These are phyloP conservation scores for Drosophila kambysellisi DNA, from an alignment of 2,888 invertebrate genomes.

Conservation along the genomic window DNA sequence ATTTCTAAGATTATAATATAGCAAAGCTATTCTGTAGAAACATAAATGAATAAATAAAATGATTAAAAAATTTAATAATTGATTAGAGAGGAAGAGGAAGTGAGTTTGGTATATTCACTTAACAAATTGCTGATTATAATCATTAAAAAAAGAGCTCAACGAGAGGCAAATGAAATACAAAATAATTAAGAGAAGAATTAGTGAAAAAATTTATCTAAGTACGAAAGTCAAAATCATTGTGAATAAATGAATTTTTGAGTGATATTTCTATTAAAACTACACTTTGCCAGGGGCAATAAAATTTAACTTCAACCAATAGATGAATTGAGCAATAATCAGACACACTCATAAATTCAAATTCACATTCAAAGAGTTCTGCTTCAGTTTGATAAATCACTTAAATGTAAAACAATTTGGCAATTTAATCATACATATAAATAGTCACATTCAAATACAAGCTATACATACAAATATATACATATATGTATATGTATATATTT, in stretches of 20 bases:
- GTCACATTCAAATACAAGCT: slow-evolving; percentile 7
- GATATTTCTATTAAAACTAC: not conserved
- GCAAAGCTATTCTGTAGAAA: too few relatives aligned
- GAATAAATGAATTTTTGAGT: too few relatives aligned
- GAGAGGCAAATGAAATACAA: not conserved
- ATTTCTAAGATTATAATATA: too few relatives aligned
- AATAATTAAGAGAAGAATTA: not conserved
- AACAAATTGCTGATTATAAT: too few relatives aligned
- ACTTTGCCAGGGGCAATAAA: not conserved
- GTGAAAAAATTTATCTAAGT: rapidly evolving
- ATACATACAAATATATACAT: slow-evolving; percentile 6
- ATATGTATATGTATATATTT: not conserved
- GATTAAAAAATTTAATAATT: not conserved
- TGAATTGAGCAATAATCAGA: not conserved
- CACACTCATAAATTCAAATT: not conserved
- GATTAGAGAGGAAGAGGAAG: not conserved
- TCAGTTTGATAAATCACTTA: slow-evolving; percentile 26
- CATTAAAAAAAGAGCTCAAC: too few relatives aligned
- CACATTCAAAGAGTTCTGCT: not conserved
- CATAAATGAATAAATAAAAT: not conserved
- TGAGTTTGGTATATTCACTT: too few relatives aligned
- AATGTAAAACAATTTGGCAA: slow-evolving; percentile 33
- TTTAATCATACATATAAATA: slow-evolving; percentile 28
- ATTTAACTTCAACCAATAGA: not conserved
- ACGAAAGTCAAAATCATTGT: not conserved